Percentiles rank a stretch among this genome's conserved stretches.
phyloP scores from a whole-genome alignment of 2,113 vertebrate species.

The Ailurus styani region DNA sequence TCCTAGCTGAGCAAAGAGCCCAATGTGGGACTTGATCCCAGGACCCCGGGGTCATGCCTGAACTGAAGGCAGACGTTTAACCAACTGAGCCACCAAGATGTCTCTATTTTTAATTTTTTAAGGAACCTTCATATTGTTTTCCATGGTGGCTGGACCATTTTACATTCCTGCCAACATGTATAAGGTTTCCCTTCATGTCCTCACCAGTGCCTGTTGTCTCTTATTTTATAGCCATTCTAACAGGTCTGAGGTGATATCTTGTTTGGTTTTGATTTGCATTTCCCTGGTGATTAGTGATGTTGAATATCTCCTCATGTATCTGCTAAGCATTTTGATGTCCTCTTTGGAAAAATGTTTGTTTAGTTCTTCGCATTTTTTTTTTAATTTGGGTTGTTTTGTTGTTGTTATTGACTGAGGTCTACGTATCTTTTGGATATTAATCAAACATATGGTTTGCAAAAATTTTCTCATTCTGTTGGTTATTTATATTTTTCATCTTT shows the following conservation, averaged over 20 bases:
- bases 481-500: too few species aligned
- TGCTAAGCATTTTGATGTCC: background rate
- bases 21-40: too few species aligned
- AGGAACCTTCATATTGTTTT: background rate
- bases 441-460: background rate
- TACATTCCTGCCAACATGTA: background rate
- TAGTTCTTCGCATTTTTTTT: background rate
- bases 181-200: background rate
- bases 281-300: background rate
- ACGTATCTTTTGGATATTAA: background rate
- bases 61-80: too few species aligned
- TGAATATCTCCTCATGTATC: background rate
- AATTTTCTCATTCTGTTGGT: too few species aligned
- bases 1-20: too few species aligned
- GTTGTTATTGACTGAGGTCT: background rate
- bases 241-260: background rate
- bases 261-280: background rate
- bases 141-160: background rate
- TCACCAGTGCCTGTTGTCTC: background rate
- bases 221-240: background rate
- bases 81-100: too few species aligned
- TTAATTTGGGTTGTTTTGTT: background rate
- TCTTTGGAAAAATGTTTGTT: too few species aligned
- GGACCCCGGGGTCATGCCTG: too few species aligned
- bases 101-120: background rate